These are phyloP conservation scores for Synodontis membranacea DNA, from an alignment of 2,113 vertebrate genomes.

Conservation along the genomic window DNA sequence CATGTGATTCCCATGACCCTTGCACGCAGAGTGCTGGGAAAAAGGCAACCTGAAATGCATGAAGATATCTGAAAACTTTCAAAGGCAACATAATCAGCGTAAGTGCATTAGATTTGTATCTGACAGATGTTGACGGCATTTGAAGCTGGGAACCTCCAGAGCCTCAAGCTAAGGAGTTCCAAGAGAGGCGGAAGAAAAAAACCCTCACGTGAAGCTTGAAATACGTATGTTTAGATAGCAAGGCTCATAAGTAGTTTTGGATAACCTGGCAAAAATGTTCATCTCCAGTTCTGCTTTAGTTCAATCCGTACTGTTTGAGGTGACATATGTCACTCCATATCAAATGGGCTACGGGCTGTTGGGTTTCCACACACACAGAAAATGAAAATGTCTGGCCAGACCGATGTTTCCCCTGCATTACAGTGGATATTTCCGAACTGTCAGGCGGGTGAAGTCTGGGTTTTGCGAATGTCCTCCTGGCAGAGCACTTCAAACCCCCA, in stretches of 20 bases:
- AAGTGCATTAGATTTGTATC: constrained; percentile 44
- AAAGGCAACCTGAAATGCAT: constrained; percentile 34
- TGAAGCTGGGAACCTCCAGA: constrained; percentile 28
- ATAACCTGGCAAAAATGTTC: constrained; percentile 35
- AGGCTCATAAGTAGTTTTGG: constrained; percentile 33
- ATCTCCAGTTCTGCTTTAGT: constrained; percentile 24
- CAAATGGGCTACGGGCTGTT: constrained; percentile 59
- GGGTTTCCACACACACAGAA: constrained; percentile 73
- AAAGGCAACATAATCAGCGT: constrained; percentile 29
- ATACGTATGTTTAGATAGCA: constrained; percentile 50
- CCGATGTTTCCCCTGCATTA: constrained; percentile 75
- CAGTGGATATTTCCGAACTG: constrained; percentile 77
- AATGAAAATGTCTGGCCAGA: constrained; percentile 75
- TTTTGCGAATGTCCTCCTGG: constrained; percentile 69
- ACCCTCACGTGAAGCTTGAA: constrained; percentile 10
- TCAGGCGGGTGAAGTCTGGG: constrained; percentile 74
- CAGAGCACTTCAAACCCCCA: constrained; percentile 62
- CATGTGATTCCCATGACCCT: constrained; percentile 19
- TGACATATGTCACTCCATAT: constrained; percentile 69
- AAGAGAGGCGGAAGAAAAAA: constrained; percentile 17
- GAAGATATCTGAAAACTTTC: constrained; percentile 43
- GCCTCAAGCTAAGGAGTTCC: constrained; percentile 25
- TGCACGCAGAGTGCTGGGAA: constrained; percentile 38
- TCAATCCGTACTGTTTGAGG: constrained; percentile 40
- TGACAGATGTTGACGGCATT: constrained; percentile 42